These are phyloP conservation scores for Gymnosoma rotundatum DNA, from an alignment of 2,888 invertebrate species.

Conservation along the genomic window DNA sequence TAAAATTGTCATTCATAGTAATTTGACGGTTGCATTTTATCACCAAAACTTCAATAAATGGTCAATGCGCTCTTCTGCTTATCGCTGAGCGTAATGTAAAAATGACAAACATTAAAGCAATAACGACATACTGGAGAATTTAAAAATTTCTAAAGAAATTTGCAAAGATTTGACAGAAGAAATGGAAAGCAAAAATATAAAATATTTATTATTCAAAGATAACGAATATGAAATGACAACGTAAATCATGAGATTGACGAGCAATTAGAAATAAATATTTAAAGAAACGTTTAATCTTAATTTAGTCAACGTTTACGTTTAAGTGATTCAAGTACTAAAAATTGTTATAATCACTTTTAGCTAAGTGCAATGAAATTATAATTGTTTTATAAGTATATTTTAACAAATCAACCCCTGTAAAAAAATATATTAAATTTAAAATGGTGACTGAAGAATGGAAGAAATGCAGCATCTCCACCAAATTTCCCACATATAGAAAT, in stretches of 20 bases:
- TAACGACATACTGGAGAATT: neutral
- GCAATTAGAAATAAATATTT: conserved; percentile 49
- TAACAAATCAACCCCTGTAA: neutral
- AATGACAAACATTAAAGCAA: neutral
- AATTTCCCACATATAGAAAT: conserved; percentile 81
- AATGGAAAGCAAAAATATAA: neutral
- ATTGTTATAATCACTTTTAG: neutral
- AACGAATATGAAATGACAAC: neutral
- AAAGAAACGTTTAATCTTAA: conserved; percentile 15
- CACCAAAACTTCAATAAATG: too few species aligned
- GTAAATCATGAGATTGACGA: conserved; percentile 12
- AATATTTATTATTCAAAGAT: conserved; percentile 15
- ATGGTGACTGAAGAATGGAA: conserved; percentile 79
- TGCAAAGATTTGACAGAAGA: conserved; percentile 8
- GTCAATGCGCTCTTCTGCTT: too few species aligned
- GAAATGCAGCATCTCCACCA: conserved; percentile 78
- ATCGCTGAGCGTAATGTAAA: too few species aligned
- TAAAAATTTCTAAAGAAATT: neutral
- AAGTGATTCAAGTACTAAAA: conserved; percentile 5
- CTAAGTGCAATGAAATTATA: neutral
- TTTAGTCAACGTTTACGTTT: conserved; percentile 41
- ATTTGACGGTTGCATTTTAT: too few species aligned
- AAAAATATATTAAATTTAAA: neutral
- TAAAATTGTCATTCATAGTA: too few species aligned
- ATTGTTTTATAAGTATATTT: too few species aligned